phyloP scores from a whole-genome alignment of 2,888 invertebrate genomes.

The Omphaloscelis lunosa region DNA sequence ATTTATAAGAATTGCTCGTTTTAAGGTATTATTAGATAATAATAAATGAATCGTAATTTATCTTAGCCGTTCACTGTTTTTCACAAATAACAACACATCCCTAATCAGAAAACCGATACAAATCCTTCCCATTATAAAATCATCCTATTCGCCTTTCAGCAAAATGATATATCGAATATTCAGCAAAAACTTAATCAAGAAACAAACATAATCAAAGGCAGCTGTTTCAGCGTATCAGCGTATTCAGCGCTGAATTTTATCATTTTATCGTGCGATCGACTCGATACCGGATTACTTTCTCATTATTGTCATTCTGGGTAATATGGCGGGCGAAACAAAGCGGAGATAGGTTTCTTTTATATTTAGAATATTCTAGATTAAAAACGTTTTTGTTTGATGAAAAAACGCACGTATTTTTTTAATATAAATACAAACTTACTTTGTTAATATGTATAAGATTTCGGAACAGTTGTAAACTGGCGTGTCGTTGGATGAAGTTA shows the following conservation, averaged over 20 bases:
- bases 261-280: conserved; percentile 49
- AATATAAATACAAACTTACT: neutral
- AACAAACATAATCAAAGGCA: conserved; percentile 55
- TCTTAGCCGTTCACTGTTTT: neutral
- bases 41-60: neutral
- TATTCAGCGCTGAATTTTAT: conserved; percentile 52
- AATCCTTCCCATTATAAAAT: conserved; percentile 14
- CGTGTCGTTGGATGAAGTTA: neutral
- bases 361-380: conserved; percentile 35
- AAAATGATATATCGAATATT: conserved; percentile 38
- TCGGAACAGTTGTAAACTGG: neutral
- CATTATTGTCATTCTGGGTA: conserved; percentile 53
- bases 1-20: too few species aligned
- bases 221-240: conserved; percentile 48
- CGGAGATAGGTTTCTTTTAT: conserved; percentile 34
- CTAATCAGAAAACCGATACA: conserved; percentile 9
- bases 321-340: conserved; percentile 24
- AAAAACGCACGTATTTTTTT: neutral
- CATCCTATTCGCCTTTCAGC: conserved; percentile 7
- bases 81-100: neutral
- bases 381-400: conserved; percentile 13
- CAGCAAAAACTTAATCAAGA: conserved; percentile 49
- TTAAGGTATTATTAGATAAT: too few species aligned
- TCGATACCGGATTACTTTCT: conserved; percentile 49
- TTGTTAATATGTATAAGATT: neutral